Evolutionary conservation across 2,888 invertebrate genomes (phyloP).

Genomic region (Zhuqinia jingwanae): DNA sequence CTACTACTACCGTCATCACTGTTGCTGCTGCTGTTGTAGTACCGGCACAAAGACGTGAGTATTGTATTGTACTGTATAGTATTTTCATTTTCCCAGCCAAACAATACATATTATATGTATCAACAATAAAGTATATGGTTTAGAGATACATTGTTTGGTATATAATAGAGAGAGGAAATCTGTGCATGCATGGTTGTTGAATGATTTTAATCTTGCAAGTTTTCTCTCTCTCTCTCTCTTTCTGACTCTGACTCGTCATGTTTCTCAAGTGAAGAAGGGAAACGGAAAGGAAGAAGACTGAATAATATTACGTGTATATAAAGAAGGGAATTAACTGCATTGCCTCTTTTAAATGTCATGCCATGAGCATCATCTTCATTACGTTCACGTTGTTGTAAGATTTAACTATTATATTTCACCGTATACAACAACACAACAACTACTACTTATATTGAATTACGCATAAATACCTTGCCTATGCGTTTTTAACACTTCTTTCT

Average conservation of each 20-base stretch:
- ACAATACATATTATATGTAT: background rate
- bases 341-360: constrained; percentile 45
- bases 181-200: no score
- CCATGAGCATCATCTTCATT: constrained; percentile 3
- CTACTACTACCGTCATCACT: background rate
- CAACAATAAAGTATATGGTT: no score
- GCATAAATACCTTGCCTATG: background rate
- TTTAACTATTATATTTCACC: background rate
- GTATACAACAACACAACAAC: no score
- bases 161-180: no score
- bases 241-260: background rate
- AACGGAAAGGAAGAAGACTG: constrained; percentile 28
- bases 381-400: constrained; percentile 5
- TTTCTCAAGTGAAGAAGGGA: constrained; percentile 26
- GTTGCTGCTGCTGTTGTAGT: background rate
- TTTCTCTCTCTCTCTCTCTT: constrained; percentile 18
- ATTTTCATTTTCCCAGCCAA: no score
- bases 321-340: constrained; percentile 30
- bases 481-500: background rate
- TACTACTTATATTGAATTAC: background rate
- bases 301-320: constrained; percentile 1
- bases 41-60: background rate
- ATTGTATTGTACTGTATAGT: background rate
- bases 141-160: no score
- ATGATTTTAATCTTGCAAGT: constrained; percentile 34